Evolutionary conservation across 2,797 vertebrate species (phyloP).

Genomic region (Bovichtus diacanthus): DNA sequence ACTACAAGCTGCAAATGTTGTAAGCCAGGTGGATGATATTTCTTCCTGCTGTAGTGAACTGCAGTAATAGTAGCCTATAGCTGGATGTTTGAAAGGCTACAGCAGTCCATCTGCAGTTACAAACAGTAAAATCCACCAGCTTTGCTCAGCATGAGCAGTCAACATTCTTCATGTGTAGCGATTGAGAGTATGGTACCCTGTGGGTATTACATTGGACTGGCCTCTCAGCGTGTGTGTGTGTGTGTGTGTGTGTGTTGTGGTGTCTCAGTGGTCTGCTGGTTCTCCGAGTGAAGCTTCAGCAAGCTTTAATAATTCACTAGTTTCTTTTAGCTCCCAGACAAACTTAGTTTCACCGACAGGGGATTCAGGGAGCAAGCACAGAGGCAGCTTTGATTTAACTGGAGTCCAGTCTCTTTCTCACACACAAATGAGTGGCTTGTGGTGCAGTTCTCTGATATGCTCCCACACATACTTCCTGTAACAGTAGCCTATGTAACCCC

Average conservation of each 20-base stretch:
- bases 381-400: slow-evolving; percentile 76
- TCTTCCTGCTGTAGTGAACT: slow-evolving; percentile 31
- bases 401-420: slow-evolving; percentile 51
- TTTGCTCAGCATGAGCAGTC: slow-evolving; percentile 72
- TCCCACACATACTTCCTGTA: slow-evolving; percentile 42
- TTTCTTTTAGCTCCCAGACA: slow-evolving; percentile 76
- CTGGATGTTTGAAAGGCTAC: slow-evolving; percentile 49
- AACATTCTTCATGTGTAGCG: slow-evolving; percentile 68
- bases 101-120: slow-evolving; percentile 52
- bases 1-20: slow-evolving; percentile 29
- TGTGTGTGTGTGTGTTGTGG: slow-evolving; percentile 34
- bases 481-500: slow-evolving; percentile 15
- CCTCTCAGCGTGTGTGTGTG: slow-evolving; percentile 40
- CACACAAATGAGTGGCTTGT: slow-evolving; percentile 12
- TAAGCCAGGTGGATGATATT: slow-evolving; percentile 15
- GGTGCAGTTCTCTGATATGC: slow-evolving; percentile 34
- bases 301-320: slow-evolving; percentile 81
- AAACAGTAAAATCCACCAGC: slow-evolving; percentile 68
- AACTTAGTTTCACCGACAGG: slow-evolving; percentile 72
- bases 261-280: slow-evolving; percentile 66
- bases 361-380: slow-evolving; percentile 66
- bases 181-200: slow-evolving; percentile 56
- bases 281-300: slow-evolving; percentile 74
- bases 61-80: slow-evolving; percentile 50
- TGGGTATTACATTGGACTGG: slow-evolving; percentile 62